Evolutionary conservation across 2,888 invertebrate genomes (phyloP).

Genomic region (Tachina lurida): DNA sequence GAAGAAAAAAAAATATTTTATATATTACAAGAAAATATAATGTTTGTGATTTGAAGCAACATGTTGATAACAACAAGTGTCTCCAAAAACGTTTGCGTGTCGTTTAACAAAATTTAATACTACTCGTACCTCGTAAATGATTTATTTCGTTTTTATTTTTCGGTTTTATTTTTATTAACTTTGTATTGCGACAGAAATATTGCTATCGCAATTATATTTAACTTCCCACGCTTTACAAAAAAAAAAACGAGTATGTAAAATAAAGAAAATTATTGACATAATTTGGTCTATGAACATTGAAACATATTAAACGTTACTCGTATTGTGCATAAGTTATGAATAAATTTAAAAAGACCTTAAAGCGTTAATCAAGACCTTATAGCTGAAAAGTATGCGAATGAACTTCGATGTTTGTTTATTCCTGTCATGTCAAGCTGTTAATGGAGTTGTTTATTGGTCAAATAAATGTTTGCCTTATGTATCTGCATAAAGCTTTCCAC

Average conservation of each 20-base stretch:
- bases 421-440: too few species aligned
- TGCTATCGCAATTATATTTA: neutral
- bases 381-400: neutral
- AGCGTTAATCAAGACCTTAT: neutral
- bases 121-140: conserved; percentile 8
- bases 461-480: too few species aligned
- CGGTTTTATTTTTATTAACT: neutral
- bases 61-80: conserved; percentile 64
- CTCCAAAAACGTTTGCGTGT: conserved; percentile 58
- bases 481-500: too few species aligned
- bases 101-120: conserved; percentile 7
- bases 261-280: conserved; percentile 32
- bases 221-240: conserved; percentile 60
- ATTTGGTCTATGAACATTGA: conserved; percentile 40
- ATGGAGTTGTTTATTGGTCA: too few species aligned
- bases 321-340: neutral
- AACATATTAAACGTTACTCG: neutral
- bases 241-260: conserved; percentile 21
- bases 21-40: conserved; percentile 40
- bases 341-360: neutral
- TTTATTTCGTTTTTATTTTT: conserved; percentile 45
- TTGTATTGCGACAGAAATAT: neutral
- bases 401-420: neutral
- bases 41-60: conserved; percentile 48
- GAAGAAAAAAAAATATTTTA: neutral